Evolutionary conservation across 2,797 vertebrate species (phyloP), one percentile per base, ranked within the genome.

Genomic region (Typhlichthys subterraneus): DNA sequence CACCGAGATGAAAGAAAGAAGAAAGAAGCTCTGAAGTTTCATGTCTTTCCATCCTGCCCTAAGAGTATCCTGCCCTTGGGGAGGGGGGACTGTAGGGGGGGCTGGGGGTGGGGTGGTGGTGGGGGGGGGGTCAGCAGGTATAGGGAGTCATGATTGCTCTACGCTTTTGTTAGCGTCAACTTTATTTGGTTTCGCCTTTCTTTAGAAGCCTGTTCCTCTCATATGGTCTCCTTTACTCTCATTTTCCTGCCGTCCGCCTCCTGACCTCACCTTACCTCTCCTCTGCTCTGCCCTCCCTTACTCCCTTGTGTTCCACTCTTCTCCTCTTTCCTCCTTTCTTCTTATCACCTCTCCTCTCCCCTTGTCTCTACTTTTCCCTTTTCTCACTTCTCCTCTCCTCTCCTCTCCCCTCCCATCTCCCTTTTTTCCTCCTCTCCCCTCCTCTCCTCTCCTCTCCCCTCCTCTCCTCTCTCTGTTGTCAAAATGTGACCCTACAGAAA

Each of bases 1-100:
- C 83, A 77, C 61, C 62, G 75, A 83, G 83, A 87, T 88, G 79
- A 89, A 88, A 88, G 82, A 51, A 60, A 51, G 54, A 52, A 59
- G 49, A 70, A 68, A 67, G 56, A 60, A 29, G 10, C 64, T 74
- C 73, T 77, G 85, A 84, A 81, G 23, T 23, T 23, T 23, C 23
- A 23, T 23, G 79, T 84, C 80, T 74, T 74, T 72, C 76, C 67
- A 72, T 77, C 61, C 57, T 76, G 79, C 74, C 81, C 82, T 52
- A 59, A 69, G 72, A 84, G 81, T 77, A 61, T 84, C 78, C 70
- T 78, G 75, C 58, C 69, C 54, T 50, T 57, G 77, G 81, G 76
- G 67, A 53, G n/a, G 66, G 59, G 12, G 54, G 73, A 79, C 78
- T 75, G 65, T 68, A 73, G 67, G 52, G 70, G 69, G 56, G 77